Conservation (phyloP, 2,888 invertebrate species). For the Agrotis exclamationis region DNA sequence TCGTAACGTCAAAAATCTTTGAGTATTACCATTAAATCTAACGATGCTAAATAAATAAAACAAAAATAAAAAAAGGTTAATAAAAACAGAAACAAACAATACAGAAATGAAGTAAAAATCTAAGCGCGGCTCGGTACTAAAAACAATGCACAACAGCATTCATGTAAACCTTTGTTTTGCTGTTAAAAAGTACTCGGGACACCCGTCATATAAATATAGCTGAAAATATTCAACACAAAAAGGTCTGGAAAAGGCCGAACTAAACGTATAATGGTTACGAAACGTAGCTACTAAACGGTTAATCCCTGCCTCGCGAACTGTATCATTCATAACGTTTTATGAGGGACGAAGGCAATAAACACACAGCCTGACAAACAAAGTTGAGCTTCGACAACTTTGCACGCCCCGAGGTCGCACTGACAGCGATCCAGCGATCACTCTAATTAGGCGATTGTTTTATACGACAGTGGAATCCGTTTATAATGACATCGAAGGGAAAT, state of each 20-base stretch:
- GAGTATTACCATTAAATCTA: not conserved
- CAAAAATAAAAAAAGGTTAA: not conserved
- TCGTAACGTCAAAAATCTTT: not conserved
- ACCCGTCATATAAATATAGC: slow-evolving; percentile 57
- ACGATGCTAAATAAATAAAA: not conserved
- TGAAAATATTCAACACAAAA: slow-evolving; percentile 68
- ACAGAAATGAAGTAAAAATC: slow-evolving; percentile 16
- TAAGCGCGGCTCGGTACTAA: slow-evolving; percentile 16
- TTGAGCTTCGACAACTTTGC: slow-evolving; percentile 75
- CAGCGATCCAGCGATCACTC: slow-evolving; percentile 56
- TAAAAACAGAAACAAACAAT: slow-evolving; percentile 19
- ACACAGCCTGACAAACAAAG: slow-evolving; percentile 78
- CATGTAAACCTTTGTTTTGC: slow-evolving; percentile 52
- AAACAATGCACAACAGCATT: slow-evolving; percentile 52
- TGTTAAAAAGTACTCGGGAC: slow-evolving; percentile 55
- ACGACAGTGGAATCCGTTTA: no score
- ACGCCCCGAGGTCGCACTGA: slow-evolving; percentile 45
- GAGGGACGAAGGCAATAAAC: slow-evolving; percentile 80
- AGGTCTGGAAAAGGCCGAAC: slow-evolving; percentile 67
- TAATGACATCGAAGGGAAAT: no score
- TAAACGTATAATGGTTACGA: slow-evolving; percentile 73
- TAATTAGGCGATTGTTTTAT: not conserved
- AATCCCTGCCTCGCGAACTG: slow-evolving; percentile 78
- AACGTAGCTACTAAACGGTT: slow-evolving; percentile 79
- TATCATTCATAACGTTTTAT: slow-evolving; percentile 85